Evolutionary conservation across 2,797 vertebrate genomes (phyloP).

Genomic region (Neosilurus mollespiculum): DNA sequence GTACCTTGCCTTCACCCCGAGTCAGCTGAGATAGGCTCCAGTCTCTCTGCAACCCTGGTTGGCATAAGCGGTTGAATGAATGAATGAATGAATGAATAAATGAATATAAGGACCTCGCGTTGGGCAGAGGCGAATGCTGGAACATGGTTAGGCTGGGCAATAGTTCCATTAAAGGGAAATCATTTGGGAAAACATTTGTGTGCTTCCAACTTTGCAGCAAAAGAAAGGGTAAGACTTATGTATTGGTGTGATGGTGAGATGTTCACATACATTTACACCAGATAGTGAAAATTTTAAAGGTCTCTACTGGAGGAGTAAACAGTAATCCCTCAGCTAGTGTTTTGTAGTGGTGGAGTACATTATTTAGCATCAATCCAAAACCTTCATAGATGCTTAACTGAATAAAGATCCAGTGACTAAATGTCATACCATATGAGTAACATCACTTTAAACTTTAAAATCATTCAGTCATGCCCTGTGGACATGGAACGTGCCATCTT

Average conservation of each 20-base stretch:
- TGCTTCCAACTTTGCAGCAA: background rate
- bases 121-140: background rate
- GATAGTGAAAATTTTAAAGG: background rate
- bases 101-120: background rate
- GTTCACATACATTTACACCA: background rate
- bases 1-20: no score
- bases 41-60: no score
- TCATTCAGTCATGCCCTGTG: background rate
- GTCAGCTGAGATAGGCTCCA: no score
- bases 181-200: background rate
- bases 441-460: background rate
- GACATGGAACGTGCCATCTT: background rate
- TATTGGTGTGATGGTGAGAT: background rate
- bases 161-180: background rate
- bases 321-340: no score
- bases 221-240: background rate
- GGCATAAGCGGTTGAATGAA: no score
- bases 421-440: background rate
- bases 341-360: background rate
- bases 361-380: no score
- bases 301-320: background rate
- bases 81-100: no score
- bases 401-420: background rate
- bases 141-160: background rate
- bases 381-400: background rate